Percentiles rank a stretch among this genome's conserved stretches.
Conservation (phyloP, 2,888 invertebrate genomes). For the Acleris cristana region DNA sequence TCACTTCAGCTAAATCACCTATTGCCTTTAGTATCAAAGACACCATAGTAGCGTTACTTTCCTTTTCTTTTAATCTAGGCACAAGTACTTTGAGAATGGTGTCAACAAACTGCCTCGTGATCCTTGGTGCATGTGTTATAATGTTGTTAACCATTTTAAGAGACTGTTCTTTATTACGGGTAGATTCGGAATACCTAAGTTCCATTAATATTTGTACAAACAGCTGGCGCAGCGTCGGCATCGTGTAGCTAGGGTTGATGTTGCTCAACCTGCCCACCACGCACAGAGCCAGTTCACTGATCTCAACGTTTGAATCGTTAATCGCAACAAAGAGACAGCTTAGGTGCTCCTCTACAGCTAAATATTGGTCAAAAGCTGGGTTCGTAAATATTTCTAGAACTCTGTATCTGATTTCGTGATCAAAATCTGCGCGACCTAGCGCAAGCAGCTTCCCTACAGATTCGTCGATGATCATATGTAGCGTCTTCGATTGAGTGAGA, state of each 20-base stretch:
- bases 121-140: slow-evolving; percentile 95
- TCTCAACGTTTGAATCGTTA: slow-evolving; percentile 98
- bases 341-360: slow-evolving; percentile 97
- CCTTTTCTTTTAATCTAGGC: slow-evolving; percentile 94
- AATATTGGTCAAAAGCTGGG: slow-evolving; percentile 93
- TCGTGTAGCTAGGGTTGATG: slow-evolving; percentile 98
- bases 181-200: slow-evolving; percentile 96
- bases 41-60: slow-evolving; percentile 95
- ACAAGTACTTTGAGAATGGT: slow-evolving; percentile 95
- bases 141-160: slow-evolving; percentile 97
- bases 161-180: slow-evolving; percentile 97
- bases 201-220: slow-evolving; percentile 96
- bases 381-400: slow-evolving; percentile 96
- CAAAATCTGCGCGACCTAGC: slow-evolving; percentile 97
- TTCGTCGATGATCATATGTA: slow-evolving; percentile 94
- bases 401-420: slow-evolving; percentile 95
- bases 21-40: slow-evolving; percentile 95
- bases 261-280: slow-evolving; percentile 95
- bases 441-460: slow-evolving; percentile 95
- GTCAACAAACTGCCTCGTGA: slow-evolving; percentile 97
- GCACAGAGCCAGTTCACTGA: slow-evolving; percentile 95
- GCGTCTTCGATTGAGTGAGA: slow-evolving; percentile 89
- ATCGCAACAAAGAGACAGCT: slow-evolving; percentile 96
- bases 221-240: slow-evolving; percentile 96
- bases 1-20: slow-evolving; percentile 97